Base-by-base conservation (phyloP, 35 echinoderm and acorn worm genomes). In the Nesometra sesokonis region DNA sequence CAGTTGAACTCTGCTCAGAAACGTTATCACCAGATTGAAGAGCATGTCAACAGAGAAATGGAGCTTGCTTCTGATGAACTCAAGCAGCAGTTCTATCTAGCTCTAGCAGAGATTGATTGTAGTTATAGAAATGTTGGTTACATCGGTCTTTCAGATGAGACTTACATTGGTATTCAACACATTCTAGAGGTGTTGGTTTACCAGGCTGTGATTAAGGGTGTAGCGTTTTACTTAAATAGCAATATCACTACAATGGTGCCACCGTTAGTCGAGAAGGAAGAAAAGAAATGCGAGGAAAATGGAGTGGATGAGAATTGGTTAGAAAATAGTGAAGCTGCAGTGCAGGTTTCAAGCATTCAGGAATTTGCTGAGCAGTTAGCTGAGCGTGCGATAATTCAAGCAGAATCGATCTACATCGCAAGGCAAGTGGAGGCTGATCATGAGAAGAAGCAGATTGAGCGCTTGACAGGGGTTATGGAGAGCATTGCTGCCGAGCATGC, bases 401-500 rank as follows among this genome's bases (percentile, higher is more conserved):
- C 85, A 8, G 88, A 93, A 79, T 67, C 34, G 21, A 85, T 76
- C 13, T 83, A 85, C 82, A 81, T 87, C 19, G 52, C 77, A 17
- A 47, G 47, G 37, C 67, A 46, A 30, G 30, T 91, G 17, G 83
- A 91, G 35, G 81, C 19, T 81, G 85, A 90, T 82, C 76, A 80
- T 84, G 85, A 87, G 32, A 36, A 43, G 33, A 67, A 46, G 31
- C 46, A 87, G 35, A 13, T 82, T 32, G 39, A 36, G 32, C 47
- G 83, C 67, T 57, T 29, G 29, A 57, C 35, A 43, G 77, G 57
- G 32, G 78, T 85, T 29, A 85, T 93, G 29, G 92, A 90, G 46
- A 86, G 79, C 32, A 90, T 93, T 35, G 81, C 88, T 37, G 36
- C 85, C 0, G 92, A 90, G 76, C 92, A 93, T 86, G 85, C 92